phyloP scores from a whole-genome alignment of 2,113 vertebrate species.

The Microcebus tavaratra region DNA sequence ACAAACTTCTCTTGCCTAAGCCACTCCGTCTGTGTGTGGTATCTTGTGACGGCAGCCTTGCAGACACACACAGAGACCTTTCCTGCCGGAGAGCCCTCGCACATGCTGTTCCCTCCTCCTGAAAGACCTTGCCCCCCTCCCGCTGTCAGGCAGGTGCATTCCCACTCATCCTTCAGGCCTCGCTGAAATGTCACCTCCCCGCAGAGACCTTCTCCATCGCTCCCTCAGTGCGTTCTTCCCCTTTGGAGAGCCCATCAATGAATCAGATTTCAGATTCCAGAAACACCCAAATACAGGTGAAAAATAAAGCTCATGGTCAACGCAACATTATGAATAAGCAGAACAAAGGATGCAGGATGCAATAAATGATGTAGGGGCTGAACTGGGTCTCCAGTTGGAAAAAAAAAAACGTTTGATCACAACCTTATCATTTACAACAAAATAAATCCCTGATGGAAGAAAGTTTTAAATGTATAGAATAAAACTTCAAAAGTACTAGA shows the following conservation, averaged over 20 bases:
- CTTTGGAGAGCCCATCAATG: neutral
- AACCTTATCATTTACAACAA: neutral
- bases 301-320: neutral
- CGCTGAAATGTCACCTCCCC: neutral
- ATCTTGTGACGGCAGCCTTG: neutral
- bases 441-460: neutral
- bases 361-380: neutral
- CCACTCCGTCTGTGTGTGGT: too few relatives aligned
- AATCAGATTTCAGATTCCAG: neutral
- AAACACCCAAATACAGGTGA: neutral
- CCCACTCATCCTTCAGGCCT: neutral
- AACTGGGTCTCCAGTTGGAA: neutral
- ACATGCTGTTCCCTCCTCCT: neutral
- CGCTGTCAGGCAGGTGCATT: neutral
- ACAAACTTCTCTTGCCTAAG: neutral
- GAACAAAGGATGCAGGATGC: neutral
- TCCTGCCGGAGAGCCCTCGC: neutral
- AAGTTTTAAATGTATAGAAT: neutral
- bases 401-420: neutral
- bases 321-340: neutral
- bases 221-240: neutral
- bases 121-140: neutral
- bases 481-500: neutral
- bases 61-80: neutral
- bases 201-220: neutral